Evolutionary conservation across 2,888 invertebrate genomes (phyloP).

Genomic region (Drosophila lacicola): DNA sequence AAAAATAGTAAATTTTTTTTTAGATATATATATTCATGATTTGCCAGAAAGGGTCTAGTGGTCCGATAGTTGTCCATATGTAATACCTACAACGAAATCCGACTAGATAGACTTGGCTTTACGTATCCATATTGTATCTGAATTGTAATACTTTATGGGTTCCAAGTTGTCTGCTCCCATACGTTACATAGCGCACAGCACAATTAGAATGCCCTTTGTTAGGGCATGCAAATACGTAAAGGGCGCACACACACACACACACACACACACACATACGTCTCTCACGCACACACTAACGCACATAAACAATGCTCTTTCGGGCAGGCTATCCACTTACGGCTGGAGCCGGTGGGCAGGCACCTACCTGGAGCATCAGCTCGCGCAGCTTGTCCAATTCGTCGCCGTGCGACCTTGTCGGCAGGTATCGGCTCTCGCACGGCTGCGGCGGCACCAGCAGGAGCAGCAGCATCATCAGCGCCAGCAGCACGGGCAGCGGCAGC

Average conservation of each 20-base stretch:
- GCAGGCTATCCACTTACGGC: constrained; percentile 54
- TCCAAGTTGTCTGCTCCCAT: too few relatives aligned
- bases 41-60: too few relatives aligned
- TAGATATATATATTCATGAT: too few relatives aligned
- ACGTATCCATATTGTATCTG: too few relatives aligned
- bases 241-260: constrained; percentile 30
- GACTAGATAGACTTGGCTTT: too few relatives aligned
- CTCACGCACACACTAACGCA: constrained; percentile 28
- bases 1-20: too few relatives aligned
- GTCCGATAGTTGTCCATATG: too few relatives aligned
- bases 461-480: constrained; percentile 69
- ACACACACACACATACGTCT: constrained; percentile 14
- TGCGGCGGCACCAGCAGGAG: constrained; percentile 76
- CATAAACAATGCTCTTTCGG: constrained; percentile 51
- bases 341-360: constrained; percentile 48
- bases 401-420: constrained; percentile 86
- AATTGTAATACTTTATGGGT: too few relatives aligned
- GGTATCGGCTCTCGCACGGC: constrained; percentile 85
- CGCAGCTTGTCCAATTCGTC: constrained; percentile 87
- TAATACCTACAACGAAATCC: too few relatives aligned
- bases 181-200: neutral
- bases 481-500: constrained; percentile 63
- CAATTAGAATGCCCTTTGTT: neutral
- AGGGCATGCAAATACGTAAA: constrained; percentile 27
- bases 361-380: constrained; percentile 87